Percentiles rank a stretch among this genome's conserved stretches.
These are phyloP conservation scores for Rhopilema esculentum DNA, from an alignment of 30 jellyfish, hydroid and myxozoan species.

Conservation along the genomic window DNA sequence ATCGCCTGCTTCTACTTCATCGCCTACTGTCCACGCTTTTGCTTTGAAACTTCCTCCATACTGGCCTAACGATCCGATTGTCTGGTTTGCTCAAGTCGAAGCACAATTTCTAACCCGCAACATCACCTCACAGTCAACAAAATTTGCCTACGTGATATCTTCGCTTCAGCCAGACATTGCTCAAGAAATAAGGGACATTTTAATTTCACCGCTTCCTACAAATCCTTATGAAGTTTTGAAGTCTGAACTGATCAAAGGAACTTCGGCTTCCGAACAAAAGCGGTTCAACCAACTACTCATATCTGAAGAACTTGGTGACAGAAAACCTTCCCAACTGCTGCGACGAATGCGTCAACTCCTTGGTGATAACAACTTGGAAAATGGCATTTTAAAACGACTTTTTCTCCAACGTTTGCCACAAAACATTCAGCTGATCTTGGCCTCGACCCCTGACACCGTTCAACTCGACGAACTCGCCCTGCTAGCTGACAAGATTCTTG, in stretches of 20 bases:
- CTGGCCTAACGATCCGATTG: slow-evolving; percentile 50
- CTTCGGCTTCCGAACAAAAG: slow-evolving; percentile 36
- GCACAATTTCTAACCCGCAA: slow-evolving; percentile 30
- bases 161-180: slow-evolving; percentile 28
- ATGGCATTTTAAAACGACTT: slow-evolving; percentile 18
- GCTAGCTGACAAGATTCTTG: slow-evolving; percentile 35
- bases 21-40: not conserved
- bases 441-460: slow-evolving; percentile 28
- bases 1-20: not conserved
- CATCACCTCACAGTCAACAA: slow-evolving; percentile 18
- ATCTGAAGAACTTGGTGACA: slow-evolving; percentile 41
- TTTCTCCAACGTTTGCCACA: slow-evolving; percentile 45
- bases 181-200: slow-evolving; percentile 36
- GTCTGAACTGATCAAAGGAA: slow-evolving; percentile 25
- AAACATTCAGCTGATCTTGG: slow-evolving; percentile 30
- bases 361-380: slow-evolving; percentile 24
- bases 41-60: slow-evolving; percentile 27
- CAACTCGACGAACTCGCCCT: slow-evolving; percentile 19
- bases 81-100: slow-evolving; percentile 44
- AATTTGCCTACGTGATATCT: slow-evolving; percentile 3
- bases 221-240: not conserved
- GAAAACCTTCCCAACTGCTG: slow-evolving; percentile 33
- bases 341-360: slow-evolving; percentile 25
- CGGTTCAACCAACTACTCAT: slow-evolving; percentile 24
- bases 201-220: slow-evolving; percentile 1